Evolutionary conservation across 2,113 vertebrate genomes (phyloP), one percentile per base, ranked within the genome.

Genomic region (Microcebus lehilahytsara): DNA sequence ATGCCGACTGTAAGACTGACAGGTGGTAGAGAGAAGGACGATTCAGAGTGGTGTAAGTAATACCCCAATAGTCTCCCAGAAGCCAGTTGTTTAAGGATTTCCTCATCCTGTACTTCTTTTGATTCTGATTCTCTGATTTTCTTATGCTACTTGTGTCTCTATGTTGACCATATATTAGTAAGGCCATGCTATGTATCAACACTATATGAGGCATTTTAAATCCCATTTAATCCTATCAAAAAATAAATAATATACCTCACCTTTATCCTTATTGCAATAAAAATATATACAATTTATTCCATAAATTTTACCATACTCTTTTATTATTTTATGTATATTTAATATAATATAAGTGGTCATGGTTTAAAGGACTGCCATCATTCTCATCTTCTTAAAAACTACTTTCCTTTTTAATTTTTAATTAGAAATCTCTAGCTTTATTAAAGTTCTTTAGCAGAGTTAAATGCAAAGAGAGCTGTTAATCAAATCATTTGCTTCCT

Each of bases 331-430:
- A 75, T 86, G 58, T 75, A 56, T 92, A 89, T 90, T 91, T 10
- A 1, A 3, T 89, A 30, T 53, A 3, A 62, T 89, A 30, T 56
- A 3, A 62, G 0, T 94, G 12, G 4, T 34, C 27, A 13, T 77
- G 19, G 42, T 79, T 96, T 96, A 74, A 87, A 75, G 80, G 93
- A 75, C n/a, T 0, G 12, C 25, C 16, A 30, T 78, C 1, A 77
- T 20, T 75, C 16, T 72, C 46, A 79, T 5, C 37, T 97, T 97
- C 20, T 97, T 97, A 40, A 53, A 66, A 89, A 22, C 32, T 89
- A 60, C 60, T 9, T 93, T 58, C 9, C 79, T 93, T 92, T 58
- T 74, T 74, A 16, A 88, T 56, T 40, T 58, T 80, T 34, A 80
- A 37, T n/a, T 34, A 58, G 53, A 56, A 13, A 58, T 58, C n/a